These are phyloP conservation scores for Clarias pachynema DNA, from an alignment of 2,797 vertebrate genomes.

Conservation along the genomic window DNA sequence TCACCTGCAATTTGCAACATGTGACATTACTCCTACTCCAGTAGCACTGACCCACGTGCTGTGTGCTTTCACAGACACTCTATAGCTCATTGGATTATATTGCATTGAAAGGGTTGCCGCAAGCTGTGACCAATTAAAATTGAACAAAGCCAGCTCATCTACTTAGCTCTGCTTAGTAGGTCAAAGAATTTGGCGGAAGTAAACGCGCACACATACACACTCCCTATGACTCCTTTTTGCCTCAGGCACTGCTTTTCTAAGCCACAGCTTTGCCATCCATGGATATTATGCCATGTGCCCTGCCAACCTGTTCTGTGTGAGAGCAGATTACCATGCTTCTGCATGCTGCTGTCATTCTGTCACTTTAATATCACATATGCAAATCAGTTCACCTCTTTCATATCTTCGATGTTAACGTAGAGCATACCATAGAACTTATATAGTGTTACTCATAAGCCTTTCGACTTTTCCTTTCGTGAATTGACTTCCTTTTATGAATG, in stretches of 20 bases:
- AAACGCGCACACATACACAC: slow-evolving; percentile 52
- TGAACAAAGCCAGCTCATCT: slow-evolving; percentile 79
- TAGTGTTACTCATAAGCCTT: background rate
- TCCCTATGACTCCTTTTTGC: slow-evolving; percentile 51
- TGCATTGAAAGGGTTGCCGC: slow-evolving; percentile 71
- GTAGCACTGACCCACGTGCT: slow-evolving; percentile 64
- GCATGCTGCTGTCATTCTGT: slow-evolving; percentile 28
- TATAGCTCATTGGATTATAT: slow-evolving; percentile 70
- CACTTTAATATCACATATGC: slow-evolving; percentile 24
- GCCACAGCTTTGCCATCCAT: slow-evolving; percentile 41
- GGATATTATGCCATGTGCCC: slow-evolving; percentile 50
- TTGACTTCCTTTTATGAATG: background rate
- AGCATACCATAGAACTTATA: slow-evolving; percentile 16
- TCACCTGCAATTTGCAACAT: slow-evolving; percentile 71
- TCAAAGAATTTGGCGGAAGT: slow-evolving; percentile 72
- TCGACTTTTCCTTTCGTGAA: background rate
- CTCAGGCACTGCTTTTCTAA: slow-evolving; percentile 55
- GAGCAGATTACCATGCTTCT: slow-evolving; percentile 42
- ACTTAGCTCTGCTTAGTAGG: slow-evolving; percentile 76
- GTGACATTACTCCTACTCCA: slow-evolving; percentile 66
- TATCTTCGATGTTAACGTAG: slow-evolving; percentile 19
- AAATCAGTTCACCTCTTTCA: slow-evolving; percentile 24
- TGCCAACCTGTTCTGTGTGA: slow-evolving; percentile 45
- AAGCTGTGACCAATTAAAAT: slow-evolving; percentile 78
- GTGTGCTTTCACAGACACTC: slow-evolving; percentile 62